These are phyloP conservation scores for Catamblyrhynchus diadema DNA, from an alignment of 2,797 vertebrate species.

Conservation along the genomic window DNA sequence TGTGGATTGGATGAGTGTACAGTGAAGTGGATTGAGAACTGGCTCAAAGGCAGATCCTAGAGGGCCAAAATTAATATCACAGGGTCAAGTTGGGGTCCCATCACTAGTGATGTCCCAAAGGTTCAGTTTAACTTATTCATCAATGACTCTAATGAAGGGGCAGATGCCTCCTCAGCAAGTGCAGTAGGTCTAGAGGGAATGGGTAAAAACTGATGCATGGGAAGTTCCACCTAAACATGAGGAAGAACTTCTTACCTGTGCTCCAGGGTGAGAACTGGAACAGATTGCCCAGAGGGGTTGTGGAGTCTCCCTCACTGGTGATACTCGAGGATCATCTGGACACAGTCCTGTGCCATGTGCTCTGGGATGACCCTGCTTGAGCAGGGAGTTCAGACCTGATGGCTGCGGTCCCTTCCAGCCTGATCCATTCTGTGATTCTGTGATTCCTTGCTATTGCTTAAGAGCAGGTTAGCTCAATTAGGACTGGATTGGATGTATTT, in stretches of 20 bases:
- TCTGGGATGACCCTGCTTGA: neutral
- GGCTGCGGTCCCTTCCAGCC: neutral
- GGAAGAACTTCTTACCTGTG: neutral
- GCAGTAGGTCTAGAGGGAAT: neutral
- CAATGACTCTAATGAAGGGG: neutral
- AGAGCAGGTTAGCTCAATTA: neutral
- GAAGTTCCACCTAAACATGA: neutral
- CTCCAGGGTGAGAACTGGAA: neutral
- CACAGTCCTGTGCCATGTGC: neutral
- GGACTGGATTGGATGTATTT: neutral
- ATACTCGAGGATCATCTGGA: rapidly evolving
- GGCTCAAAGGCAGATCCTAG: neutral
- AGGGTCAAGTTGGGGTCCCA: neutral
- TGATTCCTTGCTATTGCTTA: neutral
- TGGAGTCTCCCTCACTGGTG: neutral
- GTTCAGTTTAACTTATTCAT: neutral
- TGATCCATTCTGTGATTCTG: neutral
- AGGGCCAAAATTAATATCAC: neutral
- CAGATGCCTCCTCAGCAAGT: neutral
- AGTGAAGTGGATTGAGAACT: neutral
- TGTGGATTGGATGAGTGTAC: neutral
- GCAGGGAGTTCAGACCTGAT: neutral
- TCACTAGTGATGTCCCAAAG: no score
- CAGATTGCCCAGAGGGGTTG: neutral
- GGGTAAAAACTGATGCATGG: neutral